Percentiles rank a stretch among this genome's conserved stretches.
Evolutionary conservation across 2,888 invertebrate species (phyloP).

Genomic region (Protonemura montana): DNA sequence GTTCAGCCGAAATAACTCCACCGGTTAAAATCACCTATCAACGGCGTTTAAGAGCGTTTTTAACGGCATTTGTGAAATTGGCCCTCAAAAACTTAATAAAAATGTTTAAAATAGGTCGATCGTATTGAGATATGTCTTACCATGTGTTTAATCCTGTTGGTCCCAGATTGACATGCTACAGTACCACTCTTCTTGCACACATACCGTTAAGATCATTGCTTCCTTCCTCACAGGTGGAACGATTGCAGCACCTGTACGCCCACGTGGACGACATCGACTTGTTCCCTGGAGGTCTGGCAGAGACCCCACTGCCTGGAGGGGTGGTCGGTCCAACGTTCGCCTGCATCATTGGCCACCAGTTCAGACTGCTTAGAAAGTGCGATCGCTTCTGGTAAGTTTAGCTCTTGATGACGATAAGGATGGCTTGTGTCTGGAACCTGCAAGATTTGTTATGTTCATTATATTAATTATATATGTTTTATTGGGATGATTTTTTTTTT

Average conservation of each 20-base stretch:
- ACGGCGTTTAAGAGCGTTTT: too few relatives aligned
- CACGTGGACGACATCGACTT: conserved; percentile 67
- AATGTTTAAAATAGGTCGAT: too few relatives aligned
- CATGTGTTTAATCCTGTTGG: too few relatives aligned
- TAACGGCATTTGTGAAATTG: neutral
- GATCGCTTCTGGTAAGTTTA: conserved; percentile 67
- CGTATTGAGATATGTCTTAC: too few relatives aligned
- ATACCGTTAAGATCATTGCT: too few relatives aligned
- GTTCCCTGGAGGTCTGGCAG: conserved; percentile 66
- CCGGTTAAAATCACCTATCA: too few relatives aligned
- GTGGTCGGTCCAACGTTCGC: conserved; percentile 67
- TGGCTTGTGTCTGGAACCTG: neutral
- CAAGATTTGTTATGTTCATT: too few relatives aligned
- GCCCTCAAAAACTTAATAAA: conserved; percentile 14
- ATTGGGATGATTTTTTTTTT: too few relatives aligned
- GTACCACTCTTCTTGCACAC: too few relatives aligned
- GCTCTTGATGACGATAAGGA: conserved; percentile 26
- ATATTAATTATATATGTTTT: too few relatives aligned
- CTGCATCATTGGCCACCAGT: conserved; percentile 66
- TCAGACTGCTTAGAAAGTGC: conserved; percentile 61
- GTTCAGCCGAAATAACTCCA: too few relatives aligned
- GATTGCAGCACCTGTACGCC: conserved; percentile 57
- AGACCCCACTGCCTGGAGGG: conserved; percentile 63
- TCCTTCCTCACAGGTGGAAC: conserved; percentile 52
- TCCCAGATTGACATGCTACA: too few relatives aligned